Conservation (phyloP, 2,888 invertebrate species). For the Dolomedes plantarius region DNA sequence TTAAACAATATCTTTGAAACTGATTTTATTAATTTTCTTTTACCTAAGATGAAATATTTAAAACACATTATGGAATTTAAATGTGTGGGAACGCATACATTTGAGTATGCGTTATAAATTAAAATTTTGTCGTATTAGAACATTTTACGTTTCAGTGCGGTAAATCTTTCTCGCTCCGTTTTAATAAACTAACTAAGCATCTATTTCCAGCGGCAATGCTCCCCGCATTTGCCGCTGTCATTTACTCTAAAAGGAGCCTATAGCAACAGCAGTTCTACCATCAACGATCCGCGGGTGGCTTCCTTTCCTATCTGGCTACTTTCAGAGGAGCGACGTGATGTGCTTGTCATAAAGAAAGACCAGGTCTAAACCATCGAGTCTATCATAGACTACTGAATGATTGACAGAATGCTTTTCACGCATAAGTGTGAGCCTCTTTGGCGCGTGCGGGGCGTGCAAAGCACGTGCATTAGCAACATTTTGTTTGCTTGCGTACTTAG, state of each 20-base stretch:
- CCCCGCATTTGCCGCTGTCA: not conserved
- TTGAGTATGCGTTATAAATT: no score
- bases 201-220: no score
- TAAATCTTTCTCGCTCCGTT: no score
- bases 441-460: constrained; percentile 40
- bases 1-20: no score
- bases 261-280: not conserved
- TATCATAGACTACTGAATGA: constrained; percentile 34
- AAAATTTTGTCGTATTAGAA: no score
- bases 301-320: constrained; percentile 30
- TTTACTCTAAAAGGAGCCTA: constrained; percentile 5
- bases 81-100: no score
- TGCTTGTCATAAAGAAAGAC: constrained; percentile 44
- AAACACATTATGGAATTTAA: no score
- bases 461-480: constrained; percentile 42
- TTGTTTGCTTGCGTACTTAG: constrained; percentile 23
- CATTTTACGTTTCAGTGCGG: no score
- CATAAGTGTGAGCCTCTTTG: constrained; percentile 7
- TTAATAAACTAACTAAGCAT: no score
- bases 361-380: constrained; percentile 5
- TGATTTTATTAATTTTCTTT: no score
- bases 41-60: no score
- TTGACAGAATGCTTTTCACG: constrained; percentile 42
- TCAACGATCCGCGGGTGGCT: not conserved
- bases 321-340: constrained; percentile 52